Percentiles rank a stretch among this genome's conserved stretches.
Evolutionary conservation across 2,797 vertebrate genomes (phyloP).

Genomic region (Margarornis squamiger): DNA sequence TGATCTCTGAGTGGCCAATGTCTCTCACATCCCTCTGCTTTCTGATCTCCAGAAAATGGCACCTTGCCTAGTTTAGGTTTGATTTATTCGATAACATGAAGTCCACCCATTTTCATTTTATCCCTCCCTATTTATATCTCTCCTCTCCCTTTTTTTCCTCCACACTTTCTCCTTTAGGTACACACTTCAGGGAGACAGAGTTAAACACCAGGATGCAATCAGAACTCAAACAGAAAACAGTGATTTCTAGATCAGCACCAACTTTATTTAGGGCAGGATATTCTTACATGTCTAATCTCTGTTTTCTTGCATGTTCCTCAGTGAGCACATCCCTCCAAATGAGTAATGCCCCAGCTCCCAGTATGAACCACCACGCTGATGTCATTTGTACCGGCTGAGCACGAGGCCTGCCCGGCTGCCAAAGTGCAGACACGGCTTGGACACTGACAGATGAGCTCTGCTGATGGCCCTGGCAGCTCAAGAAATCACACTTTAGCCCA

Average conservation of each 20-base stretch:
- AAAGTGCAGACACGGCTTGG: neutral
- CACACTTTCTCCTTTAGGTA: neutral
- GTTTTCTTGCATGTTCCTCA: neutral
- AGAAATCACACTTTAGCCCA: neutral
- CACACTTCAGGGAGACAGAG: neutral
- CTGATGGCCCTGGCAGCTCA: neutral
- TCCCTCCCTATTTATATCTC: neutral
- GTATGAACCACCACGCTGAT: rapidly evolving
- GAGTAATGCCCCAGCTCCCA: neutral
- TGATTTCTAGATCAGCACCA: neutral
- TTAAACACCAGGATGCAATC: neutral
- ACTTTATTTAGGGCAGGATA: neutral
- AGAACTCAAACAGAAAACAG: neutral
- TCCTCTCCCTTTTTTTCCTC: neutral
- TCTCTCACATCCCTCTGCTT: neutral
- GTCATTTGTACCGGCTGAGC: neutral
- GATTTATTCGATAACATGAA: neutral
- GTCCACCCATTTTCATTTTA: neutral
- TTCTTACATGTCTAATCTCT: neutral
- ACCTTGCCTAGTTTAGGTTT: neutral
- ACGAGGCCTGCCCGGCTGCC: neutral
- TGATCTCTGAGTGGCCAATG: neutral
- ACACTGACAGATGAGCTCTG: neutral
- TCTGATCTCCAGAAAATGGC: neutral
- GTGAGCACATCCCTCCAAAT: neutral